Evolutionary conservation across 2,113 vertebrate genomes (phyloP), one percentile per base, ranked within the genome.

Genomic region (Apteryx owenii): DNA sequence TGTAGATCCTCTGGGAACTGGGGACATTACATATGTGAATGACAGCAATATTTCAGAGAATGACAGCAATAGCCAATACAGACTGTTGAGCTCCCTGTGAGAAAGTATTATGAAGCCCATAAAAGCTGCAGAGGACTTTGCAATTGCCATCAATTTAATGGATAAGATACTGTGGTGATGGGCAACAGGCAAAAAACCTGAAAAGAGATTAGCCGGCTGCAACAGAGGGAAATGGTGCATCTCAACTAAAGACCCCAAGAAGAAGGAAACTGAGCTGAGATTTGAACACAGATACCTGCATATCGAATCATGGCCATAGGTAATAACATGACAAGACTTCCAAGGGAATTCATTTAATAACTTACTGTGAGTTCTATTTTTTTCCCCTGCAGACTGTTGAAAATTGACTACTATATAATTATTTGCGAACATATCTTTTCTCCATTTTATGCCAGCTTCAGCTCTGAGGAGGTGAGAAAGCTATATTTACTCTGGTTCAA

Each of bases 91-190:
- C 53, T 96, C 92, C 61, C 80, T 72, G 88, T 5, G 40, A 97
- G 73, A 60, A 86, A 73, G 80, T 50, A 87, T 97, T 97, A 97
- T 90, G 61, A 93, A 96, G 85, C 65, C 65, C 77, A 92, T 97
- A 95, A 96, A 96, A 93, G 69, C 95, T 93, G 83, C 69, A 86
- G 92, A 95, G 88, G 80, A 94, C 95, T 90, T 90, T 21, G 69
- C 83, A 97, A 95, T 95, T 94, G 90, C 83, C 90, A 92, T 93
- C 97, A 95, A 48, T 95, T 97, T 90, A 94, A 86, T 71, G 51
- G 56, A 62, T 85, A 91, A 71, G 79, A 88, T 44, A 73, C 79
- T 71, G 65, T 2, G 10, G 61, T 68, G 69, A 93, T 84, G 85
- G 79, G 89, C 81, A 93, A 93, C 79, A 75, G 85, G 69, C 58